Evolutionary conservation across 2,797 vertebrate genomes (phyloP), one percentile per base, ranked within the genome.

Genomic region (Chelidonichthys spinosus): DNA sequence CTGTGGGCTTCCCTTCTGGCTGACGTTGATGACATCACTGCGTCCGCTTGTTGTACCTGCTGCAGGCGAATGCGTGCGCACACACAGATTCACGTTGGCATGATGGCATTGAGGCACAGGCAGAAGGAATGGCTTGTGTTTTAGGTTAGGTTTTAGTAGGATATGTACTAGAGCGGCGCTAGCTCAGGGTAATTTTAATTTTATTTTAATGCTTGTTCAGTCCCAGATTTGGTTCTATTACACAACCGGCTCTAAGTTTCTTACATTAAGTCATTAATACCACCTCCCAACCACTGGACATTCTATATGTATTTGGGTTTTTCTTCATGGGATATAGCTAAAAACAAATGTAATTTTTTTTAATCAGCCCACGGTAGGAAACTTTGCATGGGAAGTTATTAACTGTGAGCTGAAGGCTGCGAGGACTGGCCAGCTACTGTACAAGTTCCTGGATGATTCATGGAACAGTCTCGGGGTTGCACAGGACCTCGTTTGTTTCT

Each of bases 401-500:
- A 68, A 11, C 32, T 56, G 61, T 67, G 56, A 73, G 69, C 72
- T 72, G 47, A 70, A 50, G 40, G 69, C 52, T 59, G 35, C 1
- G 44, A 33, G 52, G 33, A 69, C 74, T 55, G 55, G 60, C 62
- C 63, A 54, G 60, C 70, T 72, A 65, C 77, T 83, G 79, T 69
- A 69, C 15, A 13, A 18, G 66, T 72, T 82, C 46, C 62, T 63
- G 63, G 77, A 74, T 90, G 87, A 90, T 85, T 89, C 78, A 84
- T 87, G 70, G 78, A 85, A 74, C 78, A 61, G 65, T 79, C 75
- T 83, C 63, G 0, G 69, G 13, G 76, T 79, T 76, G 62, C 74
- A 90, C 84, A 91, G 83, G 68, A 79, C 82, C 67, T 83, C 37
- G 63, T 84, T 90, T 90, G 89, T 91, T 88, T 81, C 77, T 75